Evolutionary conservation across 2,888 invertebrate species (phyloP).

Genomic region (Pristionchus mayeri): DNA sequence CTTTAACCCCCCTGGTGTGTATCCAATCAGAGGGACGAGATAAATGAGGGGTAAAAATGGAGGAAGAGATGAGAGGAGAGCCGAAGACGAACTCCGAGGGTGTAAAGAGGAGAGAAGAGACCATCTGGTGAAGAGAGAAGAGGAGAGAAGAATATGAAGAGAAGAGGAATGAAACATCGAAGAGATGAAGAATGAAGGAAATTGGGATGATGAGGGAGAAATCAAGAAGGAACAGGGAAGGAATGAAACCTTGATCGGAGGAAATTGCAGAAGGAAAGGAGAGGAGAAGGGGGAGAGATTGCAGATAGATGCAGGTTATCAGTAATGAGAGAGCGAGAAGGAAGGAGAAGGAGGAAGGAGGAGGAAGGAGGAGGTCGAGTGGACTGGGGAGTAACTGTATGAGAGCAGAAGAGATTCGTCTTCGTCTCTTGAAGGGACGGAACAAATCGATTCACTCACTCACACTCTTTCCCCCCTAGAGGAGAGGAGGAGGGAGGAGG

Average conservation of each 20-base stretch:
- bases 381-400: slow-evolving; percentile 18
- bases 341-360: slow-evolving; percentile 19
- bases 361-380: no score
- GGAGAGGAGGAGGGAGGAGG: slow-evolving; percentile 19
- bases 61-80: not conserved
- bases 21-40: slow-evolving; percentile 27
- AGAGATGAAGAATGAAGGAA: no score
- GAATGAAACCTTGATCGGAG: no score
- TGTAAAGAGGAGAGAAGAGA: slow-evolving; percentile 37
- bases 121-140: not conserved
- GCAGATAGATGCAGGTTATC: no score
- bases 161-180: no score
- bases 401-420: not conserved
- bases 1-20: not conserved
- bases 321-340: no score
- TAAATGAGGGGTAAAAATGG: slow-evolving; percentile 35
- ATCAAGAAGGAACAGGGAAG: no score
- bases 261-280: no score
- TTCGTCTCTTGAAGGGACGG: not conserved
- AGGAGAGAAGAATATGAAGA: not conserved
- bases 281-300: not conserved
- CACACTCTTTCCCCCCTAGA: slow-evolving; percentile 26
- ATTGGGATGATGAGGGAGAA: no score
- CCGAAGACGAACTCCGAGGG: slow-evolving; percentile 8
- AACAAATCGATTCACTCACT: slow-evolving; percentile 39